Evolutionary conservation across 92 coral and sea anemone species (phyloP).

Genomic region (Isaurus tuberculatus): DNA sequence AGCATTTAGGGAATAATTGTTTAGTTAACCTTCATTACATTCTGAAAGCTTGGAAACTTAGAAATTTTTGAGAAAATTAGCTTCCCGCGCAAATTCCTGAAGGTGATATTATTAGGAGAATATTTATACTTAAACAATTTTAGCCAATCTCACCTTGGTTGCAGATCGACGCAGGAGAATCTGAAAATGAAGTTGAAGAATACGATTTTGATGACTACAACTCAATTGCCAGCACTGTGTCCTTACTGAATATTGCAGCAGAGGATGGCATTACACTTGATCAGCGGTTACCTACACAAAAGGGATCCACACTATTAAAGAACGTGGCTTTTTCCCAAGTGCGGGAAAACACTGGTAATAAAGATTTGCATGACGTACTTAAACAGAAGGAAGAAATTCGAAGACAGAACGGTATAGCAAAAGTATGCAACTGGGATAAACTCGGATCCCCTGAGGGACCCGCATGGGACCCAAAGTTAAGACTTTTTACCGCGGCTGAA

Average conservation of each 20-base stretch:
- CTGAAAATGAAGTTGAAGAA: conserved; percentile 74
- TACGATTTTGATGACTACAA: conserved; percentile 93
- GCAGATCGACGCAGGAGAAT: conserved; percentile 41
- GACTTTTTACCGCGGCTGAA: conserved; percentile 76
- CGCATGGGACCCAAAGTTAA: conserved; percentile 54
- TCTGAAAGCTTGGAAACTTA: too few species aligned
- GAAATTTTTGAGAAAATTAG: too few species aligned
- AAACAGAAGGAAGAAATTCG: conserved; percentile 19
- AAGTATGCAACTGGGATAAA: conserved; percentile 80
- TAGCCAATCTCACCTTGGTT: not conserved
- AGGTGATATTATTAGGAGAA: too few species aligned
- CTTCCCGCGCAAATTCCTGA: too few species aligned
- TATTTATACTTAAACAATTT: too few species aligned
- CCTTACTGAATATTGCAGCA: conserved; percentile 70
- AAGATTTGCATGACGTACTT: conserved; percentile 11
- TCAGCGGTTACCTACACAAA: conserved; percentile 44
- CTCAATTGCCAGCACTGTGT: conserved; percentile 90
- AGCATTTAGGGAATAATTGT: too few species aligned
- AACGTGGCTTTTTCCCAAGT: conserved; percentile 30
- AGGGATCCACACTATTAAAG: conserved; percentile 1
- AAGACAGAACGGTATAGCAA: conserved; percentile 72
- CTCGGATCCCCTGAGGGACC: conserved; percentile 53
- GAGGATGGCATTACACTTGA: conserved; percentile 50
- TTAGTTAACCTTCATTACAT: too few species aligned
- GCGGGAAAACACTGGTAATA: conserved; percentile 8